Conservation (phyloP, 30 jellyfish, hydroid and myxozoan species). For the Aurelia aurita complex sp. Pacific region DNA sequence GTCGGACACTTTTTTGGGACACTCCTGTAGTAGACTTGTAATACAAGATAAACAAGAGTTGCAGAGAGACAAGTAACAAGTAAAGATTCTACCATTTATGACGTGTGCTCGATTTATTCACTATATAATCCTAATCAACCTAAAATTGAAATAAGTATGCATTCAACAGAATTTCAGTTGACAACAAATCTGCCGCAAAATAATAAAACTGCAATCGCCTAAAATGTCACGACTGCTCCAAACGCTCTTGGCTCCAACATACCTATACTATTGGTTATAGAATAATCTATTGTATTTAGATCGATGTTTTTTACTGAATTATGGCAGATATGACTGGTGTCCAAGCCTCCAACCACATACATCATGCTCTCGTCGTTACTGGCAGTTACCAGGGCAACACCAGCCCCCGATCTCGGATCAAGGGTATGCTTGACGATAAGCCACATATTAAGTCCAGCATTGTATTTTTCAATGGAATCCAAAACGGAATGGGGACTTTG, state of each 20-base stretch:
- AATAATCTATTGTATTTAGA: conserved; percentile 74
- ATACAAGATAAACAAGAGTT: no score
- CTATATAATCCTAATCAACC: no score
- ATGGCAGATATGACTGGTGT: conserved; percentile 61
- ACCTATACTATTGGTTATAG: conserved; percentile 50
- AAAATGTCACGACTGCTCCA: conserved; percentile 66
- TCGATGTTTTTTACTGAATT: conserved; percentile 65
- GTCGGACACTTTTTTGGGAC: no score
- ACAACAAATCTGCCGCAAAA: no score
- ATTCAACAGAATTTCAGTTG: no score
- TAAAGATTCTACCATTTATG: no score
- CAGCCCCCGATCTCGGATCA: conserved; percentile 82
- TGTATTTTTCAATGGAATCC: conserved; percentile 87
- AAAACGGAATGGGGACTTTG: conserved; percentile 64
- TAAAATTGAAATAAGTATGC: no score
- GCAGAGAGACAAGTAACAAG: no score
- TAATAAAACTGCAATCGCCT: background rate
- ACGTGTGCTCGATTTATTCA: no score
- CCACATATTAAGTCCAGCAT: conserved; percentile 95
- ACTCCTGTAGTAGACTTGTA: no score
- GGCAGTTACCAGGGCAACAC: conserved; percentile 66
- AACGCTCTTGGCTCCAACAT: conserved; percentile 85
- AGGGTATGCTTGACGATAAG: conserved; percentile 79
- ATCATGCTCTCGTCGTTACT: conserved; percentile 58
- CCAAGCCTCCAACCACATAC: conserved; percentile 83